These are phyloP conservation scores for Gambusia affinis DNA, from an alignment of 2,113 vertebrate genomes.

Conservation along the genomic window DNA sequence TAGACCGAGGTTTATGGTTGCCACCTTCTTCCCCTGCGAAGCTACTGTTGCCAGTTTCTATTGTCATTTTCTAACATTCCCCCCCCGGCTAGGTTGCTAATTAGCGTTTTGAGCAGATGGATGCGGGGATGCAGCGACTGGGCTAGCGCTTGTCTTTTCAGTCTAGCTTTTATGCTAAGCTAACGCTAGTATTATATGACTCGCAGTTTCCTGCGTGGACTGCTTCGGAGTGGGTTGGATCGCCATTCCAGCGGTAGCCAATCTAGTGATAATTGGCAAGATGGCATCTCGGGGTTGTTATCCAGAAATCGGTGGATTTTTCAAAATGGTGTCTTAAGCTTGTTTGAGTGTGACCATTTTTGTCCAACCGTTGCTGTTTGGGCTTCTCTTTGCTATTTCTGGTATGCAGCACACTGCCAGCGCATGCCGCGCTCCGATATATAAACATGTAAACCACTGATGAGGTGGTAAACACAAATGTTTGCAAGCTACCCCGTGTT, in stretches of 20 bases:
- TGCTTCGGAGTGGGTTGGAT: constrained; percentile 14
- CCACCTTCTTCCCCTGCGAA: no score
- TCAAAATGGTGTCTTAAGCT: constrained; percentile 81
- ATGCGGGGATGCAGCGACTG: constrained; percentile 68
- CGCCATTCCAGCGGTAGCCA: constrained; percentile 38
- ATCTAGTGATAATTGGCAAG: constrained; percentile 67
- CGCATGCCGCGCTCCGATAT: constrained; percentile 36
- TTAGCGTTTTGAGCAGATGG: constrained; percentile 57
- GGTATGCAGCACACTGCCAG: constrained; percentile 61
- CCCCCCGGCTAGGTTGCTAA: constrained; percentile 52
- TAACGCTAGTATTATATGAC: constrained; percentile 54
- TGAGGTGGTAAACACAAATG: constrained; percentile 35
- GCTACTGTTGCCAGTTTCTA: constrained; percentile 3
- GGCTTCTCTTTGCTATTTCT: constrained; percentile 50
- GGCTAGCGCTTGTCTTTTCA: constrained; percentile 51
- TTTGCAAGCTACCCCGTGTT: background rate
- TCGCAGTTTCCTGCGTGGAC: constrained; percentile 40
- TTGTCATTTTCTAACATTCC: constrained; percentile 26
- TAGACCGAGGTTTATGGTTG: background rate
- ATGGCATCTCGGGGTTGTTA: constrained; percentile 73
- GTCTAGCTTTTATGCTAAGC: constrained; percentile 54
- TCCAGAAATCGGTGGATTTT: constrained; percentile 69
- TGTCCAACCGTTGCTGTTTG: constrained; percentile 71
- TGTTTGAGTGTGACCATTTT: constrained; percentile 77
- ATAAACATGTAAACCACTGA: constrained; percentile 28